A percentile compares a stretch with the other conserved stretches of the same genome.
Conservation (phyloP, 2,113 vertebrate species). For the Tetrax tetrax region DNA sequence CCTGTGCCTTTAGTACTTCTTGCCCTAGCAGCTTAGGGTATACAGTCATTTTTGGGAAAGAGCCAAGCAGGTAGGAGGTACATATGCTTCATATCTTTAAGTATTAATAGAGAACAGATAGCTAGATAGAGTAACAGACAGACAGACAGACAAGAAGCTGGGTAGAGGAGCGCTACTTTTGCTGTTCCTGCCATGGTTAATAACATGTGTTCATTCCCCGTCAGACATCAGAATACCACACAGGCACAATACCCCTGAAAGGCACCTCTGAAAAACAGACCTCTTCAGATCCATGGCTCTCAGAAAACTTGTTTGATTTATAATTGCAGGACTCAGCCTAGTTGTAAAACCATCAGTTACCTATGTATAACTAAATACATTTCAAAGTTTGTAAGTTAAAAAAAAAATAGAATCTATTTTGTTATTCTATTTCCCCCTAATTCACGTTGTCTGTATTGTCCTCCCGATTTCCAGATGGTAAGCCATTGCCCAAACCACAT, state of each 20-base stretch:
- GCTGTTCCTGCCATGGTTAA: background rate
- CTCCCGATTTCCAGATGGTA: background rate
- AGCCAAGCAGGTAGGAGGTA: background rate
- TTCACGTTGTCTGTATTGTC: too few species aligned
- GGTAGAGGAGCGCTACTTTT: background rate
- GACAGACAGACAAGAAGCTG: background rate
- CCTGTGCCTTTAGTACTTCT: background rate
- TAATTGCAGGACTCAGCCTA: background rate
- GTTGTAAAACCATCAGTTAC: background rate
- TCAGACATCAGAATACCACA: background rate
- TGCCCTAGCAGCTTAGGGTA: rapidly evolving
- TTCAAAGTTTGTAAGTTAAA: background rate
- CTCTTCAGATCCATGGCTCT: background rate
- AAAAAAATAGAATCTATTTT: background rate
- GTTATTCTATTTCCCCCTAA: background rate
- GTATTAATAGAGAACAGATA: background rate
- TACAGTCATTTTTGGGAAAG: background rate
- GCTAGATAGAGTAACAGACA: too few species aligned
- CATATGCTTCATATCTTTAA: background rate
- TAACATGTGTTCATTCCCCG: background rate
- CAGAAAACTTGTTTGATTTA: background rate
- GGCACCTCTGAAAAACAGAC: background rate
- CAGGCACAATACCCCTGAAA: background rate
- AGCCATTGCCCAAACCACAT: background rate
- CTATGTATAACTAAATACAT: background rate